Evolutionary conservation across 2,888 invertebrate species (phyloP), one percentile per base, ranked within the genome.

Genomic region (Auanema freiburgensis): DNA sequence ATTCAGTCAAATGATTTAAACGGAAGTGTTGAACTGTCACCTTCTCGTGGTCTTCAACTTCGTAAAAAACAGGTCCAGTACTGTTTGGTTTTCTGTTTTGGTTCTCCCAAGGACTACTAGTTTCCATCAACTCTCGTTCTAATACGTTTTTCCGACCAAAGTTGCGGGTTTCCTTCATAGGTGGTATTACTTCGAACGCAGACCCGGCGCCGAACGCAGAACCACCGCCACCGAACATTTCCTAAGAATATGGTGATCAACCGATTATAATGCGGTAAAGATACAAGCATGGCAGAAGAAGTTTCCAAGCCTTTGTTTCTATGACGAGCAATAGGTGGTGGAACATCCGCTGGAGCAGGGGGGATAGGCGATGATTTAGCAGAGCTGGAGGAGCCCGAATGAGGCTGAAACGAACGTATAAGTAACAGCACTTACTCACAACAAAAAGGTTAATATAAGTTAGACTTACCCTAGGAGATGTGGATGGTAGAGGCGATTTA

Each of bases 281-380:
- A 11, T n/a, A 68, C 76, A 68, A 68, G 65, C 76, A 76, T 76
- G 1, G 63, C 76, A 1, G 69, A 64, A 23, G 72, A 73, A 25
- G 71, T 74, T 52, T 76, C 76, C 18, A 76, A 62, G 24, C 74
- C 72, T 53, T 72, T 72, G 59, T 74, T 74, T 49, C 66, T 69
- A 21, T 73, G 69, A 54, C 73, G 46, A 40, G 65, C 54, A 24
- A 63, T 59, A 14, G 67, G 69, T 52, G 71, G 74, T 41, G 66
- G 51, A 11, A 55, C 57, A 21, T 70, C 68, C 10, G 69, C 61
- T 8, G 62, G 57, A 1, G 57, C 50, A n/a, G 65, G 67, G 41
- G 73, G 73, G 40, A 71, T 54, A 21, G 71, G 74, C 67, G 74
- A 74, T 67, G 74, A 74, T 72, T 74, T 74, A 61, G 69, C 69